Evolutionary conservation across 1,140 invertebrate genomes (phyloP).

Genomic region (Saxidomus purpurata): DNA sequence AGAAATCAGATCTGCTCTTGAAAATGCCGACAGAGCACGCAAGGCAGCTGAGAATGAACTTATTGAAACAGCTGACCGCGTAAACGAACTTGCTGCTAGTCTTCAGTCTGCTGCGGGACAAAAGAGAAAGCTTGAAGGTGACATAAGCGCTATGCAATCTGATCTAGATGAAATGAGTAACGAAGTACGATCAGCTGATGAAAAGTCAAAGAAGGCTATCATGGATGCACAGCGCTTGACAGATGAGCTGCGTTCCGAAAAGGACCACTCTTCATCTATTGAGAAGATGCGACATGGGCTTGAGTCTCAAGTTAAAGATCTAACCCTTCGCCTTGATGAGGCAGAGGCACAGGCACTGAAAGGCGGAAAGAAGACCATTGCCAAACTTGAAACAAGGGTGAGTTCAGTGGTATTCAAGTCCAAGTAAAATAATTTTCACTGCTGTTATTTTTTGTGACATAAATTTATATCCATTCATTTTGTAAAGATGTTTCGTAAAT

Average conservation of each 20-base stretch:
- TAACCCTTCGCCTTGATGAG: conserved; percentile 97
- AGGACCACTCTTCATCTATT: conserved; percentile 98
- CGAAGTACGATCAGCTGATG: conserved; percentile 84
- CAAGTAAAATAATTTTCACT: no score
- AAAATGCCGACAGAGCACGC: conserved; percentile 98
- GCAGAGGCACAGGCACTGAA: conserved; percentile 98
- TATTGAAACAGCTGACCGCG: conserved; percentile 97
- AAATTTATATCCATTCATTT: no score
- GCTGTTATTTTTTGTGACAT: no score
- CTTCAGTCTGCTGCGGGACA: conserved; percentile 96
- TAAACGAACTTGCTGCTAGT: conserved; percentile 97
- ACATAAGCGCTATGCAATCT: conserved; percentile 97
- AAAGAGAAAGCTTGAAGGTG: conserved; percentile 99
- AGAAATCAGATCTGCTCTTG: conserved; percentile 97
- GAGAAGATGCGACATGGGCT: conserved; percentile 99
- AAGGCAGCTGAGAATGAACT: conserved; percentile 98
- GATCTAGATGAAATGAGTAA: conserved; percentile 86
- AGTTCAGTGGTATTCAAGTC: conserved; percentile 50
- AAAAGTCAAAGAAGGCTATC: conserved; percentile 93
- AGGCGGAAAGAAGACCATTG: conserved; percentile 95
- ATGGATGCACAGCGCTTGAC: conserved; percentile 98
- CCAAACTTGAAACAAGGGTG: conserved; percentile 88
- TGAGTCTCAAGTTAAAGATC: conserved; percentile 99
- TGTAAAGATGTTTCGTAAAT: no score
- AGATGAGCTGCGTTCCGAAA: conserved; percentile 99